A percentile compares a stretch with the other conserved stretches of the same genome.
Evolutionary conservation across 2,797 vertebrate species (phyloP).

Genomic region (Acanthurus lineatus): DNA sequence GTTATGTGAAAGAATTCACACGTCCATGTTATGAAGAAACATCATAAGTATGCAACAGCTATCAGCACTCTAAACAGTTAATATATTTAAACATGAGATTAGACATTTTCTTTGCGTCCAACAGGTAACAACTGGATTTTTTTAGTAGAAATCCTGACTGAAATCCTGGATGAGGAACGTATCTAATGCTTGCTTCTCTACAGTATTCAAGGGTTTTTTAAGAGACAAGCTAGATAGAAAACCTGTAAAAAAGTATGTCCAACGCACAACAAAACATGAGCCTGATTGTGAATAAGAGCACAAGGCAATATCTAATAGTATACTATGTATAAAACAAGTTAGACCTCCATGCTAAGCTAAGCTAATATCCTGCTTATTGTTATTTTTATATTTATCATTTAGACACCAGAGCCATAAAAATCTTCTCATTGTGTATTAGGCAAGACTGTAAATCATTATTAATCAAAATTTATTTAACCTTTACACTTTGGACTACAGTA

Average conservation of each 20-base stretch:
- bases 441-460: no score
- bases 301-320: background rate
- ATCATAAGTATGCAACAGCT: conserved; percentile 25
- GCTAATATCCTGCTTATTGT: background rate
- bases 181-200: background rate
- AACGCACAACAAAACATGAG: background rate
- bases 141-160: background rate
- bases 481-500: no score
- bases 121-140: background rate
- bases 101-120: background rate
- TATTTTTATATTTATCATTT: background rate
- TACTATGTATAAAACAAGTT: background rate
- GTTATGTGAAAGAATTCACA: conserved; percentile 66
- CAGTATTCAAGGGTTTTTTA: background rate
- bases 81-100: background rate
- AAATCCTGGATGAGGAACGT: background rate
- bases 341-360: background rate
- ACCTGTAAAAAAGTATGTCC: background rate
- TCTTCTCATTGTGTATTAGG: no score
- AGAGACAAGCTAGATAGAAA: background rate
- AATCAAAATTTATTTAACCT: no score
- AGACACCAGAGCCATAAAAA: no score
- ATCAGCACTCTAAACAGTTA: conserved; percentile 7
- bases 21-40: conserved; percentile 35
- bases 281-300: background rate